phyloP scores from a whole-genome alignment of 2,113 vertebrate species.

The Plecotus auritus region DNA sequence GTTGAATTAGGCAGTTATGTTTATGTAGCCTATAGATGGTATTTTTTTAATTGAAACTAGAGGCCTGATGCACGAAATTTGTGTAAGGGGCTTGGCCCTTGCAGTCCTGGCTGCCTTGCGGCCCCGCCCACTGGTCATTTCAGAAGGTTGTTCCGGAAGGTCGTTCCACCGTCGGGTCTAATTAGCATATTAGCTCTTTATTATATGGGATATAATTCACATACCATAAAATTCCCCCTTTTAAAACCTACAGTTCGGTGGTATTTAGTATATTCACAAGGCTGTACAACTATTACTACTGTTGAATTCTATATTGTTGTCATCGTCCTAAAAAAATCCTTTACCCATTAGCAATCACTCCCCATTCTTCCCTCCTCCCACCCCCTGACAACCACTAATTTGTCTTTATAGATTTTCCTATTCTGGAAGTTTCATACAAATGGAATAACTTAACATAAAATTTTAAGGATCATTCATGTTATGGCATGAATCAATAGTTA shows the following conservation, averaged over 20 bases:
- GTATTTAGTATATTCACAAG: neutral
- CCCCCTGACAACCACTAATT: neutral
- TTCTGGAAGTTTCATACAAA: neutral
- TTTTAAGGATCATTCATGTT: neutral
- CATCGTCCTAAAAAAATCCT: neutral
- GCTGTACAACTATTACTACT: neutral
- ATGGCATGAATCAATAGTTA: neutral
- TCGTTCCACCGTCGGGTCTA: too few species aligned
- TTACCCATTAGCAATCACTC: neutral
- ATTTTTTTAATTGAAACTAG: neutral
- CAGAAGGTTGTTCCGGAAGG: too few species aligned
- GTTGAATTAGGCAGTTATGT: neutral
- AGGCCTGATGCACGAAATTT: too few species aligned
- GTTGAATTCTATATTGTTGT: neutral
- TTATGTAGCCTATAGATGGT: neutral
- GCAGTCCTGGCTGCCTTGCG: too few species aligned
- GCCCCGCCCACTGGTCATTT: too few species aligned
- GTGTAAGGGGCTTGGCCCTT: too few species aligned
- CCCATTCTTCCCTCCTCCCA: neutral
- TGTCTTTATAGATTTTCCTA: neutral
- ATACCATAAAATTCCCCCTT: neutral
- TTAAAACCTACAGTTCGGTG: neutral
- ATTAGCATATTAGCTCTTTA: too few species aligned
- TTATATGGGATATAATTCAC: neutral
- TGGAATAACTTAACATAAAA: neutral